A percentile compares a stretch with the other conserved stretches of the same genome.
Evolutionary conservation across 1,140 invertebrate genomes (phyloP).

Genomic region (Listronotus bonariensis): DNA sequence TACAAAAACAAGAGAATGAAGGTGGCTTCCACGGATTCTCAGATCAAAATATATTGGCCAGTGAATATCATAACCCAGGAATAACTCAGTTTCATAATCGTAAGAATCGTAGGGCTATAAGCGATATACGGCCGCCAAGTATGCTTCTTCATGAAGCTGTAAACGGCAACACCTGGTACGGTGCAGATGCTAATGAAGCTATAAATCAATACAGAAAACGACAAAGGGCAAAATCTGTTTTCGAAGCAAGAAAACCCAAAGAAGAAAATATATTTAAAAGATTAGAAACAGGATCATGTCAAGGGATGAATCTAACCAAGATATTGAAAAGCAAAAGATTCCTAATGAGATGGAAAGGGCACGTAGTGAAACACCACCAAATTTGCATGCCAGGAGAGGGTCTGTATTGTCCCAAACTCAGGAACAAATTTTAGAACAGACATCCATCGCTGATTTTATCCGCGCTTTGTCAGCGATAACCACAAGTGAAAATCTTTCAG

Average conservation of each 20-base stretch:
- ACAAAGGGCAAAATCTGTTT: slow-evolving; percentile 32
- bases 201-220: slow-evolving; percentile 58
- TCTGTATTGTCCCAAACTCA: slow-evolving; percentile 43
- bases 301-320: slow-evolving; percentile 38
- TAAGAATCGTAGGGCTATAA: slow-evolving; percentile 59
- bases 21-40: slow-evolving; percentile 52
- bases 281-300: slow-evolving; percentile 37
- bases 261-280: slow-evolving; percentile 34
- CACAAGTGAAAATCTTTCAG: slow-evolving; percentile 46
- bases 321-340: slow-evolving; percentile 48
- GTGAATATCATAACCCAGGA: slow-evolving; percentile 62
- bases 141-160: slow-evolving; percentile 55
- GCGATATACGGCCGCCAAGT: slow-evolving; percentile 56
- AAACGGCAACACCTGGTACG: slow-evolving; percentile 71
- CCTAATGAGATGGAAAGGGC: not conserved
- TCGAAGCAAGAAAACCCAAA: slow-evolving; percentile 25
- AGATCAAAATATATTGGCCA: slow-evolving; percentile 66
- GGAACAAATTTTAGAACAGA: slow-evolving; percentile 72
- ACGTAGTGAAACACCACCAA: slow-evolving; percentile 1
- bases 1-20: slow-evolving; percentile 51
- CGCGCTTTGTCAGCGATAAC: slow-evolving; percentile 65
- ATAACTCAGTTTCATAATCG: slow-evolving; percentile 53
- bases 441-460: slow-evolving; percentile 74
- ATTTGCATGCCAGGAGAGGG: slow-evolving; percentile 15
- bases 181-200: slow-evolving; percentile 58